Evolutionary conservation across 2,888 invertebrate genomes (phyloP), one percentile per base, ranked within the genome.

Genomic region (Capitulum mitella): DNA sequence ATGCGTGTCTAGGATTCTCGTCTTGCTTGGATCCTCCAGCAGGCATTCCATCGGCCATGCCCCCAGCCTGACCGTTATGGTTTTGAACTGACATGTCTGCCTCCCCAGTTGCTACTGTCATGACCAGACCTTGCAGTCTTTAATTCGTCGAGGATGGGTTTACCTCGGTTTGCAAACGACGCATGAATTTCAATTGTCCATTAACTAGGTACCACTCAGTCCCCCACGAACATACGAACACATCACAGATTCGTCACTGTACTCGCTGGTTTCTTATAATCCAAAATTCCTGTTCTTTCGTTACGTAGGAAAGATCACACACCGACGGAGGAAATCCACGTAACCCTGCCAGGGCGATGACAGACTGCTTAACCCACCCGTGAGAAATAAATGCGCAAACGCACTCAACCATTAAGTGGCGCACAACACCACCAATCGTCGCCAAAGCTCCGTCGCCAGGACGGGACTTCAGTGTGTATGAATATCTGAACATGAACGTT

Each of bases 1-100:
- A 98, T 1, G 76, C 76, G 40, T 37, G 37, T 40, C 70, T 70
- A 40, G 70, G 70, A 26, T 70, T 70, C 6, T 70, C 70, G 1
- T 70, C 70, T 40, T 70, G 40, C 70, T 70, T 70, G 16, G 70
- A 40, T 19, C 40, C 70, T 10, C 34, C 34, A 3, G 22, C 40
- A 26, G 70, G 8, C 40, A 40, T 70, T 12, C 70, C 70, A 22
- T 70, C 70, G 26, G 26, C 26, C n/a, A 40, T 58, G 29, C 14
- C 29, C 6, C 58, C 14, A 6, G 29, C 70, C 26, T 70, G 70
- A 10, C 70, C 70, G 26, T 70, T 70, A 12, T 81, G 80, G 80
- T 81, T 81, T 80, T 82, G 81, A 37, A 70, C 37, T 22, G 70
- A 70, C 70, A 70, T 70, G 26, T 70, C 40, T 26, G 70, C 37